Conservation (phyloP, 2,888 invertebrate species). For the Netelia virgata region DNA sequence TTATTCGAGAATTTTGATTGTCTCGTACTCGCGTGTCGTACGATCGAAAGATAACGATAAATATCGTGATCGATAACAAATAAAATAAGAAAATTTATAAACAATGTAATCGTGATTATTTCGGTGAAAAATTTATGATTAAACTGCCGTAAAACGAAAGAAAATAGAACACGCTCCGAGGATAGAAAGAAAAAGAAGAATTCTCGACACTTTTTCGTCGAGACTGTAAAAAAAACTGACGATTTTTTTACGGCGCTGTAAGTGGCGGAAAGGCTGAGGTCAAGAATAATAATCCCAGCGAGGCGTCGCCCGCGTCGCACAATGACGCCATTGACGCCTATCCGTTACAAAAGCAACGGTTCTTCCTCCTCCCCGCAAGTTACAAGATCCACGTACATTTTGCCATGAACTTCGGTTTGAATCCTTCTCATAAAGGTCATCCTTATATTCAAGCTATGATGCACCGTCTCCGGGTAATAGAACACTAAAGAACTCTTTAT, state of each 20-base stretch:
- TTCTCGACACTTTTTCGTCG: constrained; percentile 15
- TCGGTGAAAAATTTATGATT: not conserved
- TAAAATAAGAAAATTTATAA: not conserved
- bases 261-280: constrained; percentile 32
- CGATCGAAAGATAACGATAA: not conserved
- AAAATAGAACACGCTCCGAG: not conserved
- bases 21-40: not conserved
- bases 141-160: not conserved
- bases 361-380: constrained; percentile 29
- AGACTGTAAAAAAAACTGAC: constrained; percentile 10
- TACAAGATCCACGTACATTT: constrained; percentile 21
- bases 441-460: not conserved
- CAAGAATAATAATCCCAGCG: constrained; percentile 56
- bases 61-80: not conserved
- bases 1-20: not conserved
- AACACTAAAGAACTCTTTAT: constrained; percentile 14
- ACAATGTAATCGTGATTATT: not conserved
- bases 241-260: constrained; percentile 23
- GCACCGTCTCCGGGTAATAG: not conserved
- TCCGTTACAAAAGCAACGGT: constrained; percentile 80
- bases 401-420: constrained; percentile 15
- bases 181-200: not conserved
- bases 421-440: constrained; percentile 25
- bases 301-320: constrained; percentile 70
- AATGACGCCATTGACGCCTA: constrained; percentile 80